Base-by-base conservation (phyloP, 2,113 vertebrate species). In the Boleophthalmus pectinirostris region DNA sequence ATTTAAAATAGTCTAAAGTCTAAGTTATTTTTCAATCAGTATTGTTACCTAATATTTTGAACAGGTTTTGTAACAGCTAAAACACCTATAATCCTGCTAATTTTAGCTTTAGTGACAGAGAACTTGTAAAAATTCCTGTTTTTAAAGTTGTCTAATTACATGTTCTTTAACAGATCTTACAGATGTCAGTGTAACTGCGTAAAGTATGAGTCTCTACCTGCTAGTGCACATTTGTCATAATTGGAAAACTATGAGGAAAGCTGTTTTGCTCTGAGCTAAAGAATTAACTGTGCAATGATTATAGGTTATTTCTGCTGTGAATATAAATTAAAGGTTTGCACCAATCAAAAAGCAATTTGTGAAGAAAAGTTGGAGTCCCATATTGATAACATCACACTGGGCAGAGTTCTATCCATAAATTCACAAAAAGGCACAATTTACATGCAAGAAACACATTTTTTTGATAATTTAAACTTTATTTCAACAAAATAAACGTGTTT, bases 201-300 rank as follows among this genome's bases (percentile, higher is more conserved):
- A 51, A 18, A 51, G 47, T 1, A 20, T 51, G 16, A 51, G 7
- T 51, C 7, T 18, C 38, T 10, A 43, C 9, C 38, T 43, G 38
- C 38, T 10, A 43, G 38, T 43, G 9, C 38, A 43, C 38, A 1
- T 43, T 11, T 43, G 38, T 43, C 38, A 43, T 16, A 18, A 51
- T 18, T 6, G 47, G 18, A 24, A 53, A 33, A 64, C 24, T 49
- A 0, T 1, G 10, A 58, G 65, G 72, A 85, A 83, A 83, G 75
- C 21, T 20, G 33, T 67, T 61, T 11, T 29, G 35, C 57, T 47
- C 20, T 61, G 35, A n/a, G 5, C 25, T 35, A 38, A 3, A 51
- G 29, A 67, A 58, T 69, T 73, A 18, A 33, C 10, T 54, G 23
- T 43, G 38, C 38, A 43, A 11, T 43, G 10, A 6, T 43, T 29